These are phyloP conservation scores for Stichopus horrens DNA, from an alignment of 53 echinoderm and acorn worm species.

Conservation along the genomic window DNA sequence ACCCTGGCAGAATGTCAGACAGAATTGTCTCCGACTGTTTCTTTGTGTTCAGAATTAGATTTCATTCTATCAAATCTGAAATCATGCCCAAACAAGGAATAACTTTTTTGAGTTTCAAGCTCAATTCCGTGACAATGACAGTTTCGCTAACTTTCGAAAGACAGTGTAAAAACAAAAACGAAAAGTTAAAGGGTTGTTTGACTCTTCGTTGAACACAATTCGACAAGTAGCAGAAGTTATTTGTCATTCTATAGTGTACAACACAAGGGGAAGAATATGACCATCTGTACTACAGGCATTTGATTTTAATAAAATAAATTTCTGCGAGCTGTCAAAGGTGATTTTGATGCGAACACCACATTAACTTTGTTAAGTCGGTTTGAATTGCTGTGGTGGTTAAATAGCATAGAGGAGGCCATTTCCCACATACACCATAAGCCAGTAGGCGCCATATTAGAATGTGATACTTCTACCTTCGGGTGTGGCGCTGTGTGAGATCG, in stretches of 20 bases:
- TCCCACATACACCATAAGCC: slow-evolving; percentile 23
- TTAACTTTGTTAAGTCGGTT: slow-evolving; percentile 13
- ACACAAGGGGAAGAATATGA: slow-evolving; percentile 12
- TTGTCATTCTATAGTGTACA: slow-evolving; percentile 20
- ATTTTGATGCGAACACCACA: slow-evolving; percentile 38
- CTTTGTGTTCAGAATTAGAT: slow-evolving; percentile 22
- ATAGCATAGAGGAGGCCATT: slow-evolving; percentile 19
- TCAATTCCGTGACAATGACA: slow-evolving; percentile 55
- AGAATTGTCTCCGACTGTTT: slow-evolving; percentile 11
- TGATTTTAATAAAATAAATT: slow-evolving; percentile 29
- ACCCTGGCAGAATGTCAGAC: slow-evolving; percentile 40
- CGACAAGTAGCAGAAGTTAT: no score
- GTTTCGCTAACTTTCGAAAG: slow-evolving; percentile 39
- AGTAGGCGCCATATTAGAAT: slow-evolving; percentile 7
- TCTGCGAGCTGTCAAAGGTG: slow-evolving; percentile 15
- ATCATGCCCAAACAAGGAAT: slow-evolving; percentile 47
- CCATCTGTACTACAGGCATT: slow-evolving; percentile 26
- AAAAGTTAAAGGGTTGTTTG: slow-evolving; percentile 11
- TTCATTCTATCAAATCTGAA: slow-evolving; percentile 50
- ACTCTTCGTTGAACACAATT: slow-evolving; percentile 2
- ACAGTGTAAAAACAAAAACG: neutral
- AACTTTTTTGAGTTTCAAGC: slow-evolving; percentile 50
- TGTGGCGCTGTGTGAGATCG: slow-evolving; percentile 34
- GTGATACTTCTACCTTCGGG: slow-evolving; percentile 50
- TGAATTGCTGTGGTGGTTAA: slow-evolving; percentile 34